A percentile compares a stretch with the other conserved stretches of the same genome.
Evolutionary conservation across 2,797 vertebrate genomes (phyloP).

Genomic region (Centropyge bicolor): DNA sequence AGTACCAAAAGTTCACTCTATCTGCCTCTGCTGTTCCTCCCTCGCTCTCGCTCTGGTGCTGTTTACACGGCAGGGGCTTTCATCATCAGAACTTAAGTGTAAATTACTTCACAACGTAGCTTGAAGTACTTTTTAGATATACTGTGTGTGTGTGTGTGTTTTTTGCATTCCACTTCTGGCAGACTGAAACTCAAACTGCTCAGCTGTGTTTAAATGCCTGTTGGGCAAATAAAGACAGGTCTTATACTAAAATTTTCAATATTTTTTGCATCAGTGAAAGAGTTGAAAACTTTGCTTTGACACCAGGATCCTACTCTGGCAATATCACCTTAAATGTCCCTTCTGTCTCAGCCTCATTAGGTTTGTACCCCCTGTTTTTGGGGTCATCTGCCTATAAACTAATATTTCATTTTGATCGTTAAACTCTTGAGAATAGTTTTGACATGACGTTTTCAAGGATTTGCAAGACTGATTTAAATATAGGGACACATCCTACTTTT

Average conservation of each 20-base stretch:
- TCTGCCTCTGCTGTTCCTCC: slow-evolving; percentile 33
- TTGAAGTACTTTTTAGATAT: slow-evolving; percentile 47
- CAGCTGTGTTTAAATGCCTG: slow-evolving; percentile 11
- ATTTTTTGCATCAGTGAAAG: background rate
- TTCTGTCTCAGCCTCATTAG: background rate
- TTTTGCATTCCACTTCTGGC: slow-evolving; percentile 35
- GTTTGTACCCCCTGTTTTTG: no score
- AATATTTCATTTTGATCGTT: no score
- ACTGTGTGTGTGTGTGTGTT: background rate
- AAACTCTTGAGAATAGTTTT: background rate
- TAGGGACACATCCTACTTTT: no score
- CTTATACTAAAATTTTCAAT: background rate
- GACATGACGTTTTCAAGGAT: background rate
- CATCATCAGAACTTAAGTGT: slow-evolving; percentile 55
- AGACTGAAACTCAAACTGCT: background rate
- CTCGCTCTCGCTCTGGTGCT: slow-evolving; percentile 23
- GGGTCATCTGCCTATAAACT: no score
- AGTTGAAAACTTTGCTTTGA: no score
- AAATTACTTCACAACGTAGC: slow-evolving; percentile 61
- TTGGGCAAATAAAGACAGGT: background rate
- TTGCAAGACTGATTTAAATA: background rate
- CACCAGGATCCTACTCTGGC: no score
- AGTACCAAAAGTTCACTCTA: slow-evolving; percentile 42
- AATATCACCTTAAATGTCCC: no score
- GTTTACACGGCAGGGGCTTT: slow-evolving; percentile 39